Evolutionary conservation across 2,113 vertebrate species (phyloP).

Genomic region (Otocyon megalotis): DNA sequence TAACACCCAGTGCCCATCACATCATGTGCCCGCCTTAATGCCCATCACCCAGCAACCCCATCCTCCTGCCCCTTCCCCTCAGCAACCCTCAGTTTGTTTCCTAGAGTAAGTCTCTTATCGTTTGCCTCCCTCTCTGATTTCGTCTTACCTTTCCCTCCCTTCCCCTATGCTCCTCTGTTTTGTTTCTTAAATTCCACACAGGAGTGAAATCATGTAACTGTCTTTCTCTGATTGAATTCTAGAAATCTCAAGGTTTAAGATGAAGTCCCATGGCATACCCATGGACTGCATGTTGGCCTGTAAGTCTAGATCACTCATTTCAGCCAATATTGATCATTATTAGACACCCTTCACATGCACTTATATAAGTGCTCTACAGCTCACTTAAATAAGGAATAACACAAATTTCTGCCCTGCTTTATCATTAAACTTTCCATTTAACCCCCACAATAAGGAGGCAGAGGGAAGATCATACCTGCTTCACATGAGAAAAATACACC

Average conservation of each 20-base stretch:
- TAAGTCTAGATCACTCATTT: not conserved
- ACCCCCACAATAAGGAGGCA: not conserved
- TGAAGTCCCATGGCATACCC: not conserved
- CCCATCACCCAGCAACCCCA: not conserved
- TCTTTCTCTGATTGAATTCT: not conserved
- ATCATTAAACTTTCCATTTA: not conserved
- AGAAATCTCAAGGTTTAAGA: not conserved
- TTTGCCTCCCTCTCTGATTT: not conserved
- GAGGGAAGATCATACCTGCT: not conserved
- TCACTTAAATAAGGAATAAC: not conserved
- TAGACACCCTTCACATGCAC: accelerated
- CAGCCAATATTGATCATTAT: too few relatives aligned
- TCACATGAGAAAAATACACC: not conserved
- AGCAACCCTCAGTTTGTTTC: not conserved
- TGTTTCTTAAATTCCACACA: not conserved
- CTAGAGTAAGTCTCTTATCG: not conserved
- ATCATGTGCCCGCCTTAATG: not conserved
- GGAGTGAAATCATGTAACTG: not conserved
- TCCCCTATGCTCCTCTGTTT: not conserved
- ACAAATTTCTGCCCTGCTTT: not conserved
- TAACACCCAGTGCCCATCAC: not conserved
- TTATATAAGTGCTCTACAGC: too few relatives aligned
- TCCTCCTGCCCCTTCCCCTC: not conserved
- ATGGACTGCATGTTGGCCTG: not conserved
- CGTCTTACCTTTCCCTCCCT: not conserved